These are phyloP conservation scores for Brachypterus glaber DNA, from an alignment of 2,888 invertebrate genomes.

Conservation along the genomic window DNA sequence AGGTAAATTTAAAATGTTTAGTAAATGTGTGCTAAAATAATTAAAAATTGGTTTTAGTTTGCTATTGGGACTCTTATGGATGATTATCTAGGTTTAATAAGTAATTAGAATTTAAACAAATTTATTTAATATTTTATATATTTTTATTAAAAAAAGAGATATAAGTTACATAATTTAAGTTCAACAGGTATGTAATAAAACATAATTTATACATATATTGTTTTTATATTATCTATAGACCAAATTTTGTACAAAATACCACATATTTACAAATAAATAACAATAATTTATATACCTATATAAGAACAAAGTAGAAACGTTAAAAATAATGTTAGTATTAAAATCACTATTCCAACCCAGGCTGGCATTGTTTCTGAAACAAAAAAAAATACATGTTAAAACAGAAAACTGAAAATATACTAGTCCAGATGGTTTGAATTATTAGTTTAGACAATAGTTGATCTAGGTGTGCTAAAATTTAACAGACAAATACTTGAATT, in stretches of 20 bases:
- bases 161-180: no score
- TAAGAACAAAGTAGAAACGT: conserved; percentile 78
- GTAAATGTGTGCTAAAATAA: no score
- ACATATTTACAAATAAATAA: conserved; percentile 16
- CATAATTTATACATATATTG: background rate
- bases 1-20: no score
- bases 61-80: conserved; percentile 99
- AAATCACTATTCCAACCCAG: conserved; percentile 68
- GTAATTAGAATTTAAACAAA: conserved; percentile 26
- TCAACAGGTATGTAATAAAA: background rate
- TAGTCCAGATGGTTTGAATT: no score
- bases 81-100: conserved; percentile 82
- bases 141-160: background rate
- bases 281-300: conserved; percentile 54
- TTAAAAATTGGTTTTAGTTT: conserved; percentile 74
- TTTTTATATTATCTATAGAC: conserved; percentile 2
- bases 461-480: no score
- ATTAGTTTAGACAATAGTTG: no score
- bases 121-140: background rate
- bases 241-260: conserved; percentile 16
- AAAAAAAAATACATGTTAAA: conserved; percentile 27
- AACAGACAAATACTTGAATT: no score
- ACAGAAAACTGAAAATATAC: no score
- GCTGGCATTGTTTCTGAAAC: conserved; percentile 69
- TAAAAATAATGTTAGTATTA: conserved; percentile 64